Percentiles rank a stretch among this genome's conserved stretches.
These are phyloP conservation scores for Porites lobata DNA, from an alignment of 92 coral and sea anemone species.

Conservation along the genomic window DNA sequence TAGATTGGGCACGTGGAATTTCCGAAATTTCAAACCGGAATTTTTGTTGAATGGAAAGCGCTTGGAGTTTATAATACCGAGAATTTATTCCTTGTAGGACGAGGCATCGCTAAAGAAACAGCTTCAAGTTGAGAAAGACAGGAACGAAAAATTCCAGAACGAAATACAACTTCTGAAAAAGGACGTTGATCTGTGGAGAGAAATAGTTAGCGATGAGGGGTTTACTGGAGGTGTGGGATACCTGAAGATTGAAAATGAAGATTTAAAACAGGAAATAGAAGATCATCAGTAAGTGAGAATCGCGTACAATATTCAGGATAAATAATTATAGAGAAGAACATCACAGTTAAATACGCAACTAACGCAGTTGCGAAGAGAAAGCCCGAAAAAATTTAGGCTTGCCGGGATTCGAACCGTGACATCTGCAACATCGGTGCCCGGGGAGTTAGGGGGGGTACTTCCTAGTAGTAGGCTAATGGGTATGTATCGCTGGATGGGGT, in stretches of 20 bases:
- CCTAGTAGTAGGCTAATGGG: no score
- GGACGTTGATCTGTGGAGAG: conserved; percentile 16
- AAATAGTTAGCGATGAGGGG: neutral
- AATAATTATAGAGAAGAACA: no score
- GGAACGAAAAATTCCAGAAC: neutral
- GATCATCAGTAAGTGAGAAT: conserved; percentile 27
- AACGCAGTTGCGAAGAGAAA: no score
- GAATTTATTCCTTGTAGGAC: neutral
- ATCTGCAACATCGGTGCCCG: no score
- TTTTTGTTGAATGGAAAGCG: neutral
- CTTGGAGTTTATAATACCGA: neutral
- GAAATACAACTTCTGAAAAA: conserved; percentile 5
- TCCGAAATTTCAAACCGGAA: no score
- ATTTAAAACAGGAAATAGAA: conserved; percentile 38
- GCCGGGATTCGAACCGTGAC: no score
- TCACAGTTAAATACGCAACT: neutral
- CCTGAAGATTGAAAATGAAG: conserved; percentile 25
- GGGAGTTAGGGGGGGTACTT: no score
- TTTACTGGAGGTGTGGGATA: neutral
- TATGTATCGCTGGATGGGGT: no score
- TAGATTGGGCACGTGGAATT: no score
- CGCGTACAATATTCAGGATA: neutral
- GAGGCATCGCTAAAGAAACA: neutral
- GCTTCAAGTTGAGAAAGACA: conserved; percentile 2
- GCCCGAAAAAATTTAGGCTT: no score